phyloP scores from a whole-genome alignment of 2,888 invertebrate genomes.

The Hartigia nigra region DNA sequence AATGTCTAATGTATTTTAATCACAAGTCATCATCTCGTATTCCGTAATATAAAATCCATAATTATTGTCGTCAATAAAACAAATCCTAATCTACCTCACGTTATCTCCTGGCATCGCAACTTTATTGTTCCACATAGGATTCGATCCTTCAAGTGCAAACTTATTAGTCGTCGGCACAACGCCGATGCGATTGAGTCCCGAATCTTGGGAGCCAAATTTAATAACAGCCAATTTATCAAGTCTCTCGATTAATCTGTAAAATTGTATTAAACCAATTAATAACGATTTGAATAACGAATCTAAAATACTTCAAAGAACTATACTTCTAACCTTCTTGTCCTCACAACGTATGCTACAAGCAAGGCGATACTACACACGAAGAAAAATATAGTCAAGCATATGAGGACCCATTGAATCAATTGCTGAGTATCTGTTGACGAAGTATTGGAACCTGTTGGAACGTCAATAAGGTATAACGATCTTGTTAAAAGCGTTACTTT shows the following conservation, averaged over 20 bases:
- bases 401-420: constrained; percentile 69
- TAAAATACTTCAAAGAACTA: constrained; percentile 2
- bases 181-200: constrained; percentile 71
- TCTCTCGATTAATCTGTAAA: constrained; percentile 70
- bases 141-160: constrained; percentile 77
- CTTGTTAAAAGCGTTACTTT: constrained; percentile 61
- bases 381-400: constrained; percentile 68
- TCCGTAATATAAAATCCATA: not conserved
- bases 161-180: constrained; percentile 77
- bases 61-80: not conserved
- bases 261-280: constrained; percentile 7
- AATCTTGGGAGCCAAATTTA: constrained; percentile 74
- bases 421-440: constrained; percentile 60
- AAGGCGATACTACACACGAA: constrained; percentile 69
- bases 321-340: constrained; percentile 70
- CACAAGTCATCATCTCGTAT: no score
- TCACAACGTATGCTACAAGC: constrained; percentile 69
- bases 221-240: constrained; percentile 73
- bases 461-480: constrained; percentile 66
- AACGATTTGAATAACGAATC: not conserved
- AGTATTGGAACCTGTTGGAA: constrained; percentile 63
- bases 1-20: not conserved
- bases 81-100: constrained; percentile 64
- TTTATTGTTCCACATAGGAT: constrained; percentile 75
- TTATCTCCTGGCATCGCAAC: constrained; percentile 68